phyloP scores from a whole-genome alignment of 37 sponge, comb jelly and placozoan species.

The Oscarella lobularis region DNA sequence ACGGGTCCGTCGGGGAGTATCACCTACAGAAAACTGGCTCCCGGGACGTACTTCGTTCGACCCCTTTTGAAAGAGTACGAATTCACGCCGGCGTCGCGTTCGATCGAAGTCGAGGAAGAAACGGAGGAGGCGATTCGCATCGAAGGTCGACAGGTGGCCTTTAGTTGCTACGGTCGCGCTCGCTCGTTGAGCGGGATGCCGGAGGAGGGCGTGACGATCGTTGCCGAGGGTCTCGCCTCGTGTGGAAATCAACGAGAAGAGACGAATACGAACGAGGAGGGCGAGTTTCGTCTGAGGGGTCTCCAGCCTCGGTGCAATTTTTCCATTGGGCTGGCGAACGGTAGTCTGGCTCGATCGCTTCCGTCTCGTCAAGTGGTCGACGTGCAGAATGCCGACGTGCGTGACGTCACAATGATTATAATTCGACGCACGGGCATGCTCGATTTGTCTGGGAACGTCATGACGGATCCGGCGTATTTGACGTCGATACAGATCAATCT shows the following conservation, averaged over 20 bases:
- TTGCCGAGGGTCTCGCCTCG: constrained; percentile 12
- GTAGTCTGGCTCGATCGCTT: background rate
- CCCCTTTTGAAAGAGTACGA: constrained; percentile 64
- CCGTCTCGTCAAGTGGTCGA: background rate
- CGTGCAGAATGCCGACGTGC: constrained; percentile 14
- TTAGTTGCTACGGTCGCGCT: constrained; percentile 57
- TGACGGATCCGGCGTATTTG: constrained; percentile 20
- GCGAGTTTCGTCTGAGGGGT: constrained; percentile 34
- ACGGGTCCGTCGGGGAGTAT: constrained; percentile 32
- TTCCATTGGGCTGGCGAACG: background rate
- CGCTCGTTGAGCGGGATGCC: constrained; percentile 34
- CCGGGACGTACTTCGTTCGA: constrained; percentile 59
- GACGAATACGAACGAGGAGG: constrained; percentile 19
- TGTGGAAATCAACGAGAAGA: constrained; percentile 6
- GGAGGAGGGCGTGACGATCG: constrained; percentile 22
- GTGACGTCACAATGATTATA: constrained; percentile 14
- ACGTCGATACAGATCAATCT: constrained; percentile 12
- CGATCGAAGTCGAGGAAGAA: constrained; percentile 24
- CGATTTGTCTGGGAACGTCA: constrained; percentile 28
- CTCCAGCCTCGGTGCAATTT: constrained; percentile 21
- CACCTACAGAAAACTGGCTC: constrained; percentile 26
- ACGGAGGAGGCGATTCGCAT: constrained; percentile 12
- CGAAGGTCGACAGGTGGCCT: constrained; percentile 51
- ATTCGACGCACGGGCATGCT: background rate
- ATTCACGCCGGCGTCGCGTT: constrained; percentile 47